phyloP scores from a whole-genome alignment of 2,888 invertebrate species.

The Podabrus alpinus region DNA sequence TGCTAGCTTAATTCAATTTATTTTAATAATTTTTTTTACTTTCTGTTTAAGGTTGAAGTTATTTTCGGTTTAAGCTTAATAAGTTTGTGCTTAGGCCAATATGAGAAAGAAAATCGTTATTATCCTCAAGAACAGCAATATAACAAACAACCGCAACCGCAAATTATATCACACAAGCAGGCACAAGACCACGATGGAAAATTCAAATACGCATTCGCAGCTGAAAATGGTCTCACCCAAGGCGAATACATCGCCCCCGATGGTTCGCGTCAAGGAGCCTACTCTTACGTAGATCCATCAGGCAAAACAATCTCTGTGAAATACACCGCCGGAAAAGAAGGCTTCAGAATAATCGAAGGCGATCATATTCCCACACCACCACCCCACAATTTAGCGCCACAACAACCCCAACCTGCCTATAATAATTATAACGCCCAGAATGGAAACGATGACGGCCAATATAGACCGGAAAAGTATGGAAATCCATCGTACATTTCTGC shows the following conservation, averaged over 20 bases:
- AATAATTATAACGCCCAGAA: conserved; percentile 23
- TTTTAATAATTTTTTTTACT: background rate
- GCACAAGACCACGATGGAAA: conserved; percentile 67
- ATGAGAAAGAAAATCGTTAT: conserved; percentile 1
- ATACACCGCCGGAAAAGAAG: conserved; percentile 58
- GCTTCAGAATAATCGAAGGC: conserved; percentile 58
- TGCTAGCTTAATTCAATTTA: no score
- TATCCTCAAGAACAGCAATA: conserved; percentile 25
- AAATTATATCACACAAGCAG: conserved; percentile 67
- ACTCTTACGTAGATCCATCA: conserved; percentile 68
- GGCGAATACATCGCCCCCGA: conserved; percentile 72
- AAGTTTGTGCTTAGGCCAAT: background rate
- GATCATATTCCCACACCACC: conserved; percentile 54
- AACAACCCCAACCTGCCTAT: conserved; percentile 25
- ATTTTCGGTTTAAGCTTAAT: background rate
- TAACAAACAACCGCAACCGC: conserved; percentile 51
- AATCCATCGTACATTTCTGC: background rate
- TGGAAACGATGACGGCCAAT: conserved; percentile 45
- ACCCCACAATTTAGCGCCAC: conserved; percentile 18
- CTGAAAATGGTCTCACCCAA: conserved; percentile 71
- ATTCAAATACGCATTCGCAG: conserved; percentile 70
- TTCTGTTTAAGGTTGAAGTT: background rate
- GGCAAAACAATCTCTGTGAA: conserved; percentile 69
- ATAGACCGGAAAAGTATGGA: conserved; percentile 44
- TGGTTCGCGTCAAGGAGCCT: conserved; percentile 67